A percentile compares a stretch with the other conserved stretches of the same genome.
phyloP scores from a whole-genome alignment of 2,797 vertebrate genomes.

The Buphagus erythrorhynchus region DNA sequence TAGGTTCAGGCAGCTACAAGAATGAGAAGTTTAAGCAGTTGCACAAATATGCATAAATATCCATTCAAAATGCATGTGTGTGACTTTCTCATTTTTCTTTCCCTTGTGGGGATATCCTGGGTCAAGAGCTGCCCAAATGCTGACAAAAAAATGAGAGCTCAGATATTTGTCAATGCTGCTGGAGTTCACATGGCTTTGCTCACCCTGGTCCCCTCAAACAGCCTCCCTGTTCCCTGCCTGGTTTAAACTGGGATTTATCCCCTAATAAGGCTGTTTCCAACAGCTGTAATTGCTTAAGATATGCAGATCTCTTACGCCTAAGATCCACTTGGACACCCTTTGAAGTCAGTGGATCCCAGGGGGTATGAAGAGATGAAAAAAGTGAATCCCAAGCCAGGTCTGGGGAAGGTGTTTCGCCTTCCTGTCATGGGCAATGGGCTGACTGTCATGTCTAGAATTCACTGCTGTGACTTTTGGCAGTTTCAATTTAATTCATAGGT shows the following conservation, averaged over 20 bases:
- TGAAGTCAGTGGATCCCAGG: background rate
- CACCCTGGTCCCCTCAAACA: background rate
- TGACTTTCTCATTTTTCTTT: background rate
- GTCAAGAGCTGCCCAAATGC: background rate
- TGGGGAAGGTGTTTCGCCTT: background rate
- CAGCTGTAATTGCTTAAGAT: background rate
- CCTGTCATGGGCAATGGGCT: rapidly evolving
- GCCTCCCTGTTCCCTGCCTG: background rate
- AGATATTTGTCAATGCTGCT: background rate
- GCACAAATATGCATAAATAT: background rate
- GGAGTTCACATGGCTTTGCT: background rate
- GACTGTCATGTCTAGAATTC: background rate
- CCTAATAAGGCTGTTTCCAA: background rate
- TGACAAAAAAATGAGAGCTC: background rate
- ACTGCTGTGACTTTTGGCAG: slow-evolving; percentile 27
- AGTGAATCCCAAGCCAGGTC: background rate
- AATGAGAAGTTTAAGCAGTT: background rate
- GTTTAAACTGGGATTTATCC: background rate
- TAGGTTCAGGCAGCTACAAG: background rate
- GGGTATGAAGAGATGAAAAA: background rate
- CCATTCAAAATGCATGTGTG: background rate
- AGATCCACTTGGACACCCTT: background rate
- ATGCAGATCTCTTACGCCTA: background rate
- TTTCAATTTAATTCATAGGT: background rate
- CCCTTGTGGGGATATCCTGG: background rate